Evolutionary conservation across 1,140 invertebrate genomes (phyloP).

Genomic region (Penaeus chinensis): DNA sequence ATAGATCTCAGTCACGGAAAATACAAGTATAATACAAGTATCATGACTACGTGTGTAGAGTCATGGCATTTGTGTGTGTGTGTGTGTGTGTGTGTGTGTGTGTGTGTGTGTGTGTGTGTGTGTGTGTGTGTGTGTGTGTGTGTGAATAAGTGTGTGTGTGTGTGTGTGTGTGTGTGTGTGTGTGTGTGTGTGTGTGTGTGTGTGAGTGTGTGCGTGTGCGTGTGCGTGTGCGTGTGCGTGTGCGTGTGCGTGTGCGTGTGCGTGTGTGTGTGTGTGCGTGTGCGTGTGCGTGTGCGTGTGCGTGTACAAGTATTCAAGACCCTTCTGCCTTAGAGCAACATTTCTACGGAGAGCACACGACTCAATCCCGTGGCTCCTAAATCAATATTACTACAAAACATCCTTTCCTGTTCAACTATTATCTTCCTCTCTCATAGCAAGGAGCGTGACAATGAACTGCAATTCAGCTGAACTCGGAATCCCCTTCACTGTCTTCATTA

Average conservation of each 20-base stretch:
- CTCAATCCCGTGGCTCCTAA: background rate
- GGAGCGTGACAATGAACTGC: no score
- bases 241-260: background rate
- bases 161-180: background rate
- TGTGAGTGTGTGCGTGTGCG: background rate
- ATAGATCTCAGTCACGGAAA: no score
- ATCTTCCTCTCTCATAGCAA: no score
- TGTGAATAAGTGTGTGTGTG: slow-evolving; percentile 5
- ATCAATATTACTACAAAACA: no score
- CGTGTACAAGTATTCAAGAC: no score
- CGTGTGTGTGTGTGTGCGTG: background rate
- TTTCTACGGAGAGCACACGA: background rate
- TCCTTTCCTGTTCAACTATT: no score
- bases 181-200: background rate
- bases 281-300: background rate
- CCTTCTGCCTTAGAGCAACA: background rate
- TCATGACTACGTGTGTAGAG: no score
- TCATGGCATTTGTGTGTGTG: background rate
- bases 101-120: background rate
- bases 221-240: background rate
- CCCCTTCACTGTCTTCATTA: no score
- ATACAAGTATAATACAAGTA: no score
- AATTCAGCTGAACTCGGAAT: no score
- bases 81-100: background rate
- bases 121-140: slow-evolving; percentile 17